Evolutionary conservation across 2,113 vertebrate genomes (phyloP), one percentile per base, ranked within the genome.

Genomic region (Indri indri): DNA sequence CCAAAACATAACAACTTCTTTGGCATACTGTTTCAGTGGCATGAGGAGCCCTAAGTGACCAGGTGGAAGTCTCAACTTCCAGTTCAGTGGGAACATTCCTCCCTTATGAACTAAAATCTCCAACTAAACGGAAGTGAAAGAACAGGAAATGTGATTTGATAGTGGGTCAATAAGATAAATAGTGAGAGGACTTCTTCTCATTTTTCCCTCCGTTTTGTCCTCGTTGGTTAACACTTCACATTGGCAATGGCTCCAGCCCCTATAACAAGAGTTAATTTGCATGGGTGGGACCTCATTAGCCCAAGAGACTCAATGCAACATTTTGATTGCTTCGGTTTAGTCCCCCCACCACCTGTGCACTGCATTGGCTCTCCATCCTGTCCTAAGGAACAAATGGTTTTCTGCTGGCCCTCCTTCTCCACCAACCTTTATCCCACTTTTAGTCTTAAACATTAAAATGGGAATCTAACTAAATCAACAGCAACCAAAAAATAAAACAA

Each of bases 401-500:
- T 52, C 70, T 22, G 2, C 6, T 54, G 52, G 18, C 20, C 37
- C 6, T 86, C n/a, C 17, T 61, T 52, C 8, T 82, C 47, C 40
- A 54, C n/a, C 6, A 32, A 32, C 12, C 3, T 61, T 85, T 85
- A 52, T 73, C 16, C 34, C 52, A 42, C 18, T 66, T 83, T 91
- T 81, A 85, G 42, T 87, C 30, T 80, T 68, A 50, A 63, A 74
- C 77, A 20, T 30, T 57, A 61, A 91, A 93, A 73, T 57, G 47
- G 65, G 45, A 92, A 87, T 87, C 17, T 73, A 88, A 45, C 34
- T 8, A 61, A 85, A 61, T 85, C n/a, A 86, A 77, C 42, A 92
- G 57, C 22, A 71, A 37, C 34, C 88, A 74, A 88, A 32, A 79
- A 65, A 40, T 59, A 59, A 70, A 45, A 27, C 3, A 10, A 10